Conservation (phyloP, 2,888 invertebrate genomes). For the Atrina japonica region DNA sequence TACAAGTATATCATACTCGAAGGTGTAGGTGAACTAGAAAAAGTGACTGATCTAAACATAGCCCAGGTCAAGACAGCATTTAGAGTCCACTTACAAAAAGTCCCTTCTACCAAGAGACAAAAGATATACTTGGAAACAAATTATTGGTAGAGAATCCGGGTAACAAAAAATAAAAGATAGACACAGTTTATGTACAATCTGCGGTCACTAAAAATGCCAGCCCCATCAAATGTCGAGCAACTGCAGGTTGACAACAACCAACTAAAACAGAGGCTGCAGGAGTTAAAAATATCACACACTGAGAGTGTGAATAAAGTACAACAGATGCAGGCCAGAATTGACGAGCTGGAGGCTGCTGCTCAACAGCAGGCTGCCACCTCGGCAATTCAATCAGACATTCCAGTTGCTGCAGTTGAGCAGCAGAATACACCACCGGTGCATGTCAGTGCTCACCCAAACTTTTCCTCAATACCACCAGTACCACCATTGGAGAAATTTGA, state of each 20-base stretch:
- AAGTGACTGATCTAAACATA: too few species aligned
- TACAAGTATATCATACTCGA: too few species aligned
- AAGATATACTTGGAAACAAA: too few species aligned
- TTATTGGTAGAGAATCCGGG: slow-evolving; percentile 10
- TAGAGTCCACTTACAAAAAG: too few species aligned
- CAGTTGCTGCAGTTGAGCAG: too few species aligned
- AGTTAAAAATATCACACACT: background rate
- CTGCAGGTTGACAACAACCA: background rate
- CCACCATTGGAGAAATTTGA: background rate
- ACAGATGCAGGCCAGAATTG: background rate
- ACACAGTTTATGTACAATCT: background rate
- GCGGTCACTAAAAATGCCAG: background rate
- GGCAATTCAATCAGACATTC: too few species aligned
- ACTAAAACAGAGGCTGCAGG: background rate
- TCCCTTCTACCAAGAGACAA: too few species aligned
- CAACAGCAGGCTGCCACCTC: too few species aligned
- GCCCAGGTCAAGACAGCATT: too few species aligned
- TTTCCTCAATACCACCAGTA: background rate
- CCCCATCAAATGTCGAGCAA: background rate
- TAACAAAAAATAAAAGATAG: background rate
- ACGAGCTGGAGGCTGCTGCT: background rate
- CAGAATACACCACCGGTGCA: too few species aligned
- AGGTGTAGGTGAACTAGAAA: too few species aligned
- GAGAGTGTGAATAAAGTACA: background rate
- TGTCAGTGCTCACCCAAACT: too few species aligned